These are phyloP conservation scores for Hybognathus amarus DNA, from an alignment of 2,797 vertebrate genomes.

Conservation along the genomic window DNA sequence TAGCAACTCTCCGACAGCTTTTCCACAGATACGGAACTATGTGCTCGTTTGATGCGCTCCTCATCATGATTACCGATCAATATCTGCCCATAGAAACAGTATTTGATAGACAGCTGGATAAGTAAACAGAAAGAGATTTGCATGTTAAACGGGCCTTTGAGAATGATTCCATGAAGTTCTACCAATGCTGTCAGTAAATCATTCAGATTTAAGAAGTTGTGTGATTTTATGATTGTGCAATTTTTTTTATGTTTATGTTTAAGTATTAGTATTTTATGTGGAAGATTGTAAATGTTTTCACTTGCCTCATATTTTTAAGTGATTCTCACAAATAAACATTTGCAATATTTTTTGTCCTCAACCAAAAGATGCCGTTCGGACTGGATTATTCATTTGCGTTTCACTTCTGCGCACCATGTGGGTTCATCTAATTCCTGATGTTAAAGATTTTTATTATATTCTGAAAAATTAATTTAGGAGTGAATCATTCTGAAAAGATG, in stretches of 20 bases:
- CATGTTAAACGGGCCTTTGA: constrained; percentile 45
- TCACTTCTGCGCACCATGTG: not conserved
- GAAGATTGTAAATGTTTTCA: not conserved
- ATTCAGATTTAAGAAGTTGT: constrained; percentile 1
- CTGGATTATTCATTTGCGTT: not conserved
- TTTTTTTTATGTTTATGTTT: not conserved
- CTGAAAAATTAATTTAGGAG: not conserved
- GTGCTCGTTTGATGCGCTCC: constrained; percentile 25
- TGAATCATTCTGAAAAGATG: not conserved
- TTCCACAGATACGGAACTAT: constrained; percentile 3
- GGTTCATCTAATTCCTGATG: not conserved
- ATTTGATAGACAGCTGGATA: constrained; percentile 39
- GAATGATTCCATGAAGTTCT: constrained; percentile 42
- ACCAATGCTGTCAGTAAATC: constrained; percentile 79
- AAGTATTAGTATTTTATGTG: not conserved
- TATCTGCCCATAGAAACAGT: constrained; percentile 26
- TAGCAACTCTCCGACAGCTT: constrained; percentile 28
- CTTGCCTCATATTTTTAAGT: not conserved
- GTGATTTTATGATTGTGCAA: not conserved
- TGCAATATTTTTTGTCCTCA: not conserved
- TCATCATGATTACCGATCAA: constrained; percentile 12
- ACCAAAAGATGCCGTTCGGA: not conserved
- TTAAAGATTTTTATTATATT: not conserved
- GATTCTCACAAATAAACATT: not conserved
- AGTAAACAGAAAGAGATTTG: constrained; percentile 36